Evolutionary conservation across 2,797 vertebrate genomes (phyloP), one percentile per base, ranked within the genome.

Genomic region (Ctenochaetus hawaiiensis): DNA sequence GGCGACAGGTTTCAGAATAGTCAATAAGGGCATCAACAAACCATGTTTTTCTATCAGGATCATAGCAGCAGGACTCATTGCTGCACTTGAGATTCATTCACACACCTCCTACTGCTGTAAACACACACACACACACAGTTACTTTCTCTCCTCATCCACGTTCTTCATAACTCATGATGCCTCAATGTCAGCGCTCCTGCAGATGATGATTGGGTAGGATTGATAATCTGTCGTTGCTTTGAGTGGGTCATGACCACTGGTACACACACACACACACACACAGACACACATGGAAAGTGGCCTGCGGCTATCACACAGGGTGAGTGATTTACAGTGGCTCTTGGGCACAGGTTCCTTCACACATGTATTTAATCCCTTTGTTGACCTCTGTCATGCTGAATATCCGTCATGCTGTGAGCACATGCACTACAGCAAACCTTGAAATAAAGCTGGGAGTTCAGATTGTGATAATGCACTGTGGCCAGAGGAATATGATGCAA

Each of bases 311-410:
- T 68, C 34, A 67, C 63, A 60, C 49, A 67, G 62, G 69, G 64
- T 3, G 72, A 75, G 64, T 81, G 81, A 82, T 82, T 79, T 85
- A 65, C 70, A 61, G 65, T 47, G 57, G 59, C 76, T 87, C 60
- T 52, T 10, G 57, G 57, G 49, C 57, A 17, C 72, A 65, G 69
- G 47, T 88, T 87, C 74, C 80, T 77, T 82, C 72, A 80, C 80
- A 81, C 77, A 69, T 71, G 70, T 54, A 65, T 82, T 88, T 89
- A 85, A 87, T 89, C 58, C 57, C 53, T 78, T 72, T 44, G 82
- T 64, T 90, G 88, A 89, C 82, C 79, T 88, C 64, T 87, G 84
- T 83, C 90, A 52, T 51, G 71, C 66, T 71, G 18, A 48, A 67
- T 88, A 51, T 70, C 52, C 52, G 37, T 74, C 77, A 68, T 53